Percentiles rank a stretch among this genome's conserved stretches.
Conservation (phyloP, 2,797 vertebrate genomes). For the Crenichthys baileyi region DNA sequence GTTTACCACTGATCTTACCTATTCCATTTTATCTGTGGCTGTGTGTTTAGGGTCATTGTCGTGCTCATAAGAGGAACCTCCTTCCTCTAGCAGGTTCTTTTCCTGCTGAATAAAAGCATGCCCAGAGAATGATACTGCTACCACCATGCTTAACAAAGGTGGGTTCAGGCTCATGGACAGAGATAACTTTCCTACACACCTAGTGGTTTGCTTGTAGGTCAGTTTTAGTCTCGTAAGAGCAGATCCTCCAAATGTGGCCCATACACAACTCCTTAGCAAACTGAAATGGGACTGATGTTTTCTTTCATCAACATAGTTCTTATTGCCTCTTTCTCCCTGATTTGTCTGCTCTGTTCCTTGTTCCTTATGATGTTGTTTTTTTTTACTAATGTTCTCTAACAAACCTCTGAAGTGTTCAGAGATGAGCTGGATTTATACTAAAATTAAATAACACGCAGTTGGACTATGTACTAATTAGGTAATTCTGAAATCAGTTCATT, state of each 20-base stretch:
- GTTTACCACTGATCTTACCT: too few relatives aligned
- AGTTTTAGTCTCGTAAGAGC: not conserved
- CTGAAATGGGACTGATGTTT: not conserved
- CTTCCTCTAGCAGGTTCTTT: not conserved
- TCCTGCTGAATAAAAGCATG: not conserved
- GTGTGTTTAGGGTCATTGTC: not conserved
- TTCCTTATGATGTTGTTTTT: not conserved
- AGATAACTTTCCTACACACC: not conserved
- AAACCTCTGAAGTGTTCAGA: not conserved
- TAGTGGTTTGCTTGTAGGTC: not conserved
- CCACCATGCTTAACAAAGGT: not conserved
- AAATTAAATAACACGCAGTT: not conserved
- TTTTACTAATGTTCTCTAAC: not conserved
- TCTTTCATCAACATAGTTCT: not conserved
- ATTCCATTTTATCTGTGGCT: not conserved
- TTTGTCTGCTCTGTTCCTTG: not conserved
- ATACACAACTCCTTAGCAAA: not conserved
- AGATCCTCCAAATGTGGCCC: not conserved
- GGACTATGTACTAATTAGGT: not conserved
- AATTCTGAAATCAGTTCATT: not conserved
- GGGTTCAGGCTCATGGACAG: not conserved
- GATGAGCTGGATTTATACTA: not conserved
- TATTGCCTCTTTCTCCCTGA: not conserved
- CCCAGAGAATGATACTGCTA: not conserved
- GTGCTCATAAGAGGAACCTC: not conserved